Evolutionary conservation across 2,888 invertebrate genomes (phyloP), one percentile per base, ranked within the genome.

Genomic region (Folsomia manolachei): DNA sequence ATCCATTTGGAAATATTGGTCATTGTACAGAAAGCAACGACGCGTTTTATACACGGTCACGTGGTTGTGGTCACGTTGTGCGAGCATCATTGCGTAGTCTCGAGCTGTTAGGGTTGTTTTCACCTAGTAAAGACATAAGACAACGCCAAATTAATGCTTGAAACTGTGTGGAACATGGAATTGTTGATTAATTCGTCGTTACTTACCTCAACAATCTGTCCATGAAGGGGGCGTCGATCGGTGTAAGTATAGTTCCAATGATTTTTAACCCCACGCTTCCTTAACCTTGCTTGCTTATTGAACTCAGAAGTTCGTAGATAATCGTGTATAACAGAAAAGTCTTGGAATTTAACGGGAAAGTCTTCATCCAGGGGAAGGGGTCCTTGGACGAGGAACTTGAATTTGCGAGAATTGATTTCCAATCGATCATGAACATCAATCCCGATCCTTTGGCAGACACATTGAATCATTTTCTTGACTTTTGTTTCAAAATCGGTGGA

Each of bases 1-100:
- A 84, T 97, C 97, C 86, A 97, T 86, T 86, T 97, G 97, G 85
- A 95, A 97, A 88, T 97, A 97, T 87, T 95, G 95, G 85, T 96
- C 95, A 85, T 96, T 94, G 85, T 94, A 92, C 71, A 97, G 89
- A 85, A 97, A 97, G 85, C 97, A 97, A 77, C 97, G 90, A 39
- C 97, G 89, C 82, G 91, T 91, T 86, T 97, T 97, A 86, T 90
- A 94, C 82, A 97, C 94, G 53, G 95, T 93, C 83, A 94, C 92
- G 85, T 97, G 97, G 11, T 92, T 91, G 82, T 92, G 91, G 84
- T 97, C 97, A 63, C 91, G 88, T 62, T 76, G 76, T 27, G 93
- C 91, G 82, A 95, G 86, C 86, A 97, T 88, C 83, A 94, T 94
- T 81, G 91, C 86, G 83, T 97, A 97, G 84, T 97, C 97, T 71